Conservation (phyloP, 92 coral and sea anemone species). For the Porites lobata region DNA sequence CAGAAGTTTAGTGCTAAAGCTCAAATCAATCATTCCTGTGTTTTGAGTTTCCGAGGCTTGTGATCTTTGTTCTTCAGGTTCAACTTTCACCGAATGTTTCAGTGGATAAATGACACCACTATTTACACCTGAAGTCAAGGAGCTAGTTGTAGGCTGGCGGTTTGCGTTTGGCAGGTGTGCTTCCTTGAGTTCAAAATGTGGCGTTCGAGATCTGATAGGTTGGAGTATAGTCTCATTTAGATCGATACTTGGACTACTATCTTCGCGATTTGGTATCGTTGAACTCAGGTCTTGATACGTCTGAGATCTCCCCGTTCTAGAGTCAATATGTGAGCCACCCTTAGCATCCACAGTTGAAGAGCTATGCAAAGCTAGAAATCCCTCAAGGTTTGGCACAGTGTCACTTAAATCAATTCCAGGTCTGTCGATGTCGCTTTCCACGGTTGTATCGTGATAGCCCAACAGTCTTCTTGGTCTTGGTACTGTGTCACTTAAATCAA, state of each 20-base stretch:
- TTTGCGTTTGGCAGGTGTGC: background rate
- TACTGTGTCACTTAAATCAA: conserved; percentile 31
- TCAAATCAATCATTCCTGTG: conserved; percentile 88
- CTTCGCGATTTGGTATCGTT: background rate
- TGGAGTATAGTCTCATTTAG: conserved; percentile 9
- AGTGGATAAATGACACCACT: background rate
- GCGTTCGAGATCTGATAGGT: background rate
- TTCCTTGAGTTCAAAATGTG: conserved; percentile 12
- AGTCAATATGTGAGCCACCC: background rate
- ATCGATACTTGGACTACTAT: background rate
- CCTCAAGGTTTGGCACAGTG: conserved; percentile 37
- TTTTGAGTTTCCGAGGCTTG: background rate
- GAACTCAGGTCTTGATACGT: background rate
- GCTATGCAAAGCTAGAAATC: conserved; percentile 25
- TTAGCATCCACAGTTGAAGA: conserved; percentile 11
- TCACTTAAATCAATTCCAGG: conserved; percentile 43
- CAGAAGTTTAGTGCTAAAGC: conserved; percentile 76
- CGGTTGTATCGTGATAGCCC: background rate
- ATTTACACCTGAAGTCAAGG: background rate
- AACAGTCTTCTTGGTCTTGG: background rate
- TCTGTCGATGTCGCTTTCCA: background rate
- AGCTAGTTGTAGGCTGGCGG: background rate
- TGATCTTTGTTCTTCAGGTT: background rate
- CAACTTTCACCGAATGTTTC: conserved; percentile 1
- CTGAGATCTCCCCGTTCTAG: background rate